Evolutionary conservation across 2,888 invertebrate genomes (phyloP), one percentile per base, ranked within the genome.

Genomic region (Metallyticus violacea): DNA sequence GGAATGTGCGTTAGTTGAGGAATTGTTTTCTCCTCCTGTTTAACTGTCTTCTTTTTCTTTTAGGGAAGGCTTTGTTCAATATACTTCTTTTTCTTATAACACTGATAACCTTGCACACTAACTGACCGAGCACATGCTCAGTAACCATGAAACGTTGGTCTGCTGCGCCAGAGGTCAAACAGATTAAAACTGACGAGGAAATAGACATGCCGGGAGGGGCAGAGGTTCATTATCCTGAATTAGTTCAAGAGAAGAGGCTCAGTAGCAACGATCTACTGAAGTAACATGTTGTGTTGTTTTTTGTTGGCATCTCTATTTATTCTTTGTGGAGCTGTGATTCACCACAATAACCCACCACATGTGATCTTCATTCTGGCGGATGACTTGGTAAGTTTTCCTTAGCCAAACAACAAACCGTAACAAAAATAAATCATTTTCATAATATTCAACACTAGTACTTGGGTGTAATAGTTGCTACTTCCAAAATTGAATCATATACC

Each of bases 321-420:
- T 1, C n/a, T 81, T 15, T 7, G 79, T 26, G 29, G 27, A 15
- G 83, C 62, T 2, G 26, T 27, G 15, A 26, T 7, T 29, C 15
- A 89, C 89, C 27, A 87, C 89, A 25, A 27, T 25, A 81, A 88
- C n/a, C 28, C 90, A 87, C 97, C 97, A 4, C 93, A 98, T 90
- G 96, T 98, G 85, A 93, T 98, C 88, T 94, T 97, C 89, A 97
- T 98, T 89, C 91, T 98, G 82, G 97, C 97, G 1, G 97, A 98
- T 92, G 97, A 98, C 93, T 93, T 97, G 94, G 97, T 97, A 92
- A 95, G 85, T 79, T 27, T 26, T 9, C 7, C 26, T 80, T 26
- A 9, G 6, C 80, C 2, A n/a, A 28, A 29, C 22, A 80, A 7
- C n/a, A n/a, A n/a, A n/a, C n/a, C n/a, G n/a, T n/a, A n/a, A n/a